phyloP scores from a whole-genome alignment of 2,797 vertebrate species.

The Phoeniculus purpureus region DNA sequence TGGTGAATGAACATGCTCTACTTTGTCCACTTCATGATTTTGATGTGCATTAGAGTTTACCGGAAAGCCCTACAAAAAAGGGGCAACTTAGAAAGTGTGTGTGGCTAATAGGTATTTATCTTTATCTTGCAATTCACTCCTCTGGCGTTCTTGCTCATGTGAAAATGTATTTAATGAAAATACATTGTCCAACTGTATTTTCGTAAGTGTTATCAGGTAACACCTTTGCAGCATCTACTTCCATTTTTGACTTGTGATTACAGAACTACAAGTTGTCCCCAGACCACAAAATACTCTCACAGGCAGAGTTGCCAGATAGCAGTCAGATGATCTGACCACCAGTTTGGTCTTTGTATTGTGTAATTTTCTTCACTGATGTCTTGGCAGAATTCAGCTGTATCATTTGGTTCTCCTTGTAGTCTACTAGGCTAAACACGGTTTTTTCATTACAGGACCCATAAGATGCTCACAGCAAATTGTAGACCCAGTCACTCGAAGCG shows the following conservation, averaged over 20 bases:
- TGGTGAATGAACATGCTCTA: not conserved
- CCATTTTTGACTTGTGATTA: not conserved
- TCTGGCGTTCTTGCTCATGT: not conserved
- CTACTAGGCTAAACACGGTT: constrained; percentile 48
- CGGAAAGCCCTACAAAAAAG: not conserved
- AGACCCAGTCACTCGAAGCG: constrained; percentile 44
- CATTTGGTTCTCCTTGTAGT: constrained; percentile 59
- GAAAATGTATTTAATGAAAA: not conserved
- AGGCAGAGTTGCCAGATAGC: not conserved
- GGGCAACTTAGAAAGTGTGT: not conserved
- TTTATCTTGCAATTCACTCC: not conserved
- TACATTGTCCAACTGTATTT: not conserved
- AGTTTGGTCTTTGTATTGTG: not conserved
- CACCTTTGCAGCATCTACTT: not conserved
- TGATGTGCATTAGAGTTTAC: not conserved
- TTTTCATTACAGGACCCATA: constrained; percentile 32
- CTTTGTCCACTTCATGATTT: not conserved
- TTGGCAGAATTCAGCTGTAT: constrained; percentile 30
- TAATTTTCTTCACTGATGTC: constrained; percentile 11
- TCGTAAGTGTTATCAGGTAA: not conserved
- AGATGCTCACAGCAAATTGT: constrained; percentile 55
- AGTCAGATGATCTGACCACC: not conserved
- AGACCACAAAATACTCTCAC: not conserved
- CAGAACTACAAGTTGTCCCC: not conserved
- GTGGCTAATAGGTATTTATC: not conserved